Evolutionary conservation across 2,797 vertebrate genomes (phyloP).

Genomic region (Margarornis squamiger): DNA sequence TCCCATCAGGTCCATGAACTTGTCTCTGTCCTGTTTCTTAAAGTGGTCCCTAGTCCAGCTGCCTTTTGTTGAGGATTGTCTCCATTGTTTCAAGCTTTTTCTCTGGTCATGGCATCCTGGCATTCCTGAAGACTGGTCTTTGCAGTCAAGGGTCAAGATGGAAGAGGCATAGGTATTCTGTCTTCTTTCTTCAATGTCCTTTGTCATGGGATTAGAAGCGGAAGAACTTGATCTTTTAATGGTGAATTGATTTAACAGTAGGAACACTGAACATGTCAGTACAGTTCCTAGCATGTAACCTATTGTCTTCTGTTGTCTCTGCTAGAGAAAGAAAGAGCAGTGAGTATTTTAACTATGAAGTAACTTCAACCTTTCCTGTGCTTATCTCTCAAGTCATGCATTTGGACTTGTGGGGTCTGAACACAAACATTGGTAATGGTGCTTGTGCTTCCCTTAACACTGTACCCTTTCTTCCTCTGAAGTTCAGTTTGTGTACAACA

Average conservation of each 20-base stretch:
- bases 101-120: neutral
- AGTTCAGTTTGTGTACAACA: neutral
- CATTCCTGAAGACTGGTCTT: neutral
- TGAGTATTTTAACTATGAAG: neutral
- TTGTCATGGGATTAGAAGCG: neutral
- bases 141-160: neutral
- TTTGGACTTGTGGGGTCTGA: neutral
- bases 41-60: neutral
- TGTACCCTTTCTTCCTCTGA: neutral
- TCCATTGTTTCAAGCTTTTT: neutral
- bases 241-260: neutral
- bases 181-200: neutral
- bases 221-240: neutral
- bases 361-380: neutral
- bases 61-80: neutral
- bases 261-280: neutral
- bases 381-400: neutral
- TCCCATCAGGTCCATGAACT: neutral
- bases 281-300: neutral
- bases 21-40: neutral
- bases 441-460: neutral
- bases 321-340: neutral
- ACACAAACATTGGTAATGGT: fast-evolving
- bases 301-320: neutral
- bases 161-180: neutral